Percentiles rank a stretch among this genome's conserved stretches.
Evolutionary conservation across 2,113 vertebrate species (phyloP).

Genomic region (Furnarius figulus): DNA sequence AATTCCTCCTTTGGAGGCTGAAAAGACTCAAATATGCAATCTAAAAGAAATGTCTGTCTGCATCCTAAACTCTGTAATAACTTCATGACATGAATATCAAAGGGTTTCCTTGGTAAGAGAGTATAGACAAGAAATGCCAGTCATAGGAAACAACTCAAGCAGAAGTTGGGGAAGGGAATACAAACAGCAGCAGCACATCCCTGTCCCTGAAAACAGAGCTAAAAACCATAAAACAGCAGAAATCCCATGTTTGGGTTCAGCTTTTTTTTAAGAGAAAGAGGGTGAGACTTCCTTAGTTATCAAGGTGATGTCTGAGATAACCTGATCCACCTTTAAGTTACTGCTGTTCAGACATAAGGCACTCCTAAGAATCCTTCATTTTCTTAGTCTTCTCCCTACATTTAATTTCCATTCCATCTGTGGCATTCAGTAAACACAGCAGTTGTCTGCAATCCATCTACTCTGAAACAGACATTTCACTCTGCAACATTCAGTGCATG

Average conservation of each 20-base stretch:
- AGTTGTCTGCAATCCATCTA: conserved; percentile 52
- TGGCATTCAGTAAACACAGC: conserved; percentile 18
- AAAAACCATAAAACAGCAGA: background rate
- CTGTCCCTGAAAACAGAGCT: background rate
- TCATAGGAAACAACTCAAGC: background rate
- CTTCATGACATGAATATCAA: background rate
- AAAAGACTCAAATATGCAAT: background rate
- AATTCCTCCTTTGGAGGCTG: background rate
- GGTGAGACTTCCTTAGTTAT: background rate
- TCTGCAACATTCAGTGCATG: conserved; percentile 21
- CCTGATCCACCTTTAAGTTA: background rate
- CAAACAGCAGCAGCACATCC: background rate
- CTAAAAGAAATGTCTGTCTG: background rate
- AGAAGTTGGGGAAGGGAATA: background rate
- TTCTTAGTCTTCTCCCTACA: background rate
- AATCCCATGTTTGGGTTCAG: background rate
- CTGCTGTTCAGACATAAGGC: background rate
- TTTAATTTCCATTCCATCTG: conserved; percentile 22
- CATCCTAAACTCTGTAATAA: background rate
- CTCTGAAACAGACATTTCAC: conserved; percentile 28
- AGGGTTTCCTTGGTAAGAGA: background rate
- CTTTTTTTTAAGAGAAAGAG: background rate
- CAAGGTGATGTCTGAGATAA: background rate
- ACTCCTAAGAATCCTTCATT: background rate
- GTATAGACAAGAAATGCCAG: background rate